Percentiles rank a stretch among this genome's conserved stretches.
Evolutionary conservation across 2,113 vertebrate genomes (phyloP).

Genomic region (Cynocephalus volans): DNA sequence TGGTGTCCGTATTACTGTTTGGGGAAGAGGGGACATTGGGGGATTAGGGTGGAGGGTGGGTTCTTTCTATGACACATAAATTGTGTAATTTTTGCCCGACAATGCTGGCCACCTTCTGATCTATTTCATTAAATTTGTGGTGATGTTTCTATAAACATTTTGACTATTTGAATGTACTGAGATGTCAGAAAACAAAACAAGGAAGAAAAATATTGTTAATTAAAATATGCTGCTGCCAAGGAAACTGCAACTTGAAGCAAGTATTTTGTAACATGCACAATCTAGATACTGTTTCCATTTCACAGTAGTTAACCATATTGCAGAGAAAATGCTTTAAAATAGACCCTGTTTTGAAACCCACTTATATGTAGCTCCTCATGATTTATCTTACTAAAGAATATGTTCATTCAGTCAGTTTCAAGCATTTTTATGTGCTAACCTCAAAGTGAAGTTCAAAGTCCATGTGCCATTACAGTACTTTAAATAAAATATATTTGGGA

Average conservation of each 20-base stretch:
- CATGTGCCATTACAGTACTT: slow-evolving; percentile 50
- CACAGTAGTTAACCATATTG: slow-evolving; percentile 79
- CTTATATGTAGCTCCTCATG: background rate
- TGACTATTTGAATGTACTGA: slow-evolving; percentile 92
- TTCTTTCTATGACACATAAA: slow-evolving; percentile 87
- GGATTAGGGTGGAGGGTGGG: background rate
- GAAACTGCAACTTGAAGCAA: slow-evolving; percentile 84
- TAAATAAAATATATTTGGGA: slow-evolving; percentile 34
- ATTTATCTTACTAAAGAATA: slow-evolving; percentile 22
- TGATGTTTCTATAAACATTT: slow-evolving; percentile 87
- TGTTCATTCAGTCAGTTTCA: slow-evolving; percentile 50
- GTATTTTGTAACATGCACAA: slow-evolving; percentile 81
- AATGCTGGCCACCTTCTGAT: slow-evolving; percentile 89
- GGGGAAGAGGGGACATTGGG: background rate
- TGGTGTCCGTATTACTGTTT: slow-evolving; percentile 88
- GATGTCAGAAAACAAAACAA: slow-evolving; percentile 84
- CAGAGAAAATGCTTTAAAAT: slow-evolving; percentile 87
- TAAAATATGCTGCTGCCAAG: slow-evolving; percentile 87
- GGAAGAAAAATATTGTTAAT: slow-evolving; percentile 81
- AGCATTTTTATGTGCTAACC: slow-evolving; percentile 13
- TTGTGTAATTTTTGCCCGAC: slow-evolving; percentile 86
- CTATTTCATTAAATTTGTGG: slow-evolving; percentile 87
- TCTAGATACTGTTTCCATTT: slow-evolving; percentile 80
- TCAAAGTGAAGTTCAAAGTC: slow-evolving; percentile 39
- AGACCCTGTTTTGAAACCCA: slow-evolving; percentile 56